These are phyloP conservation scores for Pachymerium ferrugineum DNA, from an alignment of 2,888 invertebrate species.

Conservation along the genomic window DNA sequence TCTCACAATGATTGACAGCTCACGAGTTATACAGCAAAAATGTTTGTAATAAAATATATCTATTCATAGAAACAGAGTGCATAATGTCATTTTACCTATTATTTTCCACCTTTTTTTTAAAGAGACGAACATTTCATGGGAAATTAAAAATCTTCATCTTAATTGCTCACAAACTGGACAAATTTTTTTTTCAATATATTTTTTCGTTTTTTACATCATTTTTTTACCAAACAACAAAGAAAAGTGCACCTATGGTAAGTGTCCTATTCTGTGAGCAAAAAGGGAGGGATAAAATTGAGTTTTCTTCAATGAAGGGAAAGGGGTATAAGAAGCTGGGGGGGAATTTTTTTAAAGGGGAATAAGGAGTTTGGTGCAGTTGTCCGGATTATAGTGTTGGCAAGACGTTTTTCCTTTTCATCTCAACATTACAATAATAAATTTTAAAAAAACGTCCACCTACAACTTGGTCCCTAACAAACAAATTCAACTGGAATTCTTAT, in stretches of 20 bases:
- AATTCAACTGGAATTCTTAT: background rate
- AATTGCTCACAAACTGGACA: slow-evolving; percentile 18
- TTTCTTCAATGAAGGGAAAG: background rate
- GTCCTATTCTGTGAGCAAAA: slow-evolving; percentile 30
- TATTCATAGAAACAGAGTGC: slow-evolving; percentile 34
- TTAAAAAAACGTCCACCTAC: background rate
- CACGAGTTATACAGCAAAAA: slow-evolving; percentile 33
- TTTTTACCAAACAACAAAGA: slow-evolving; percentile 29
- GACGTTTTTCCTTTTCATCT: background rate
- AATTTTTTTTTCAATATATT: background rate
- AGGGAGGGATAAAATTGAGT: background rate
- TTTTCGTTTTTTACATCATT: background rate
- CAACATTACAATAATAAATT: background rate
- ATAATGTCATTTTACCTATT: slow-evolving; percentile 33
- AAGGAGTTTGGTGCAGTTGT: background rate
- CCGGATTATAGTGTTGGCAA: background rate
- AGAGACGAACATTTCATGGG: slow-evolving; percentile 29
- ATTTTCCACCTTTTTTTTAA: background rate
- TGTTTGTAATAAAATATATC: slow-evolving; percentile 35
- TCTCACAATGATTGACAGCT: slow-evolving; percentile 34
- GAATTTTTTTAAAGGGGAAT: no score
- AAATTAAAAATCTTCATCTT: slow-evolving; percentile 22
- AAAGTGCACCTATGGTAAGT: slow-evolving; percentile 34
- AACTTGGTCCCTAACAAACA: slow-evolving; percentile 33
- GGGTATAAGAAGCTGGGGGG: no score